Percentiles rank a stretch among this genome's conserved stretches.
phyloP scores from a whole-genome alignment of 2,888 invertebrate species.

The Hipparchia sbordonii region DNA sequence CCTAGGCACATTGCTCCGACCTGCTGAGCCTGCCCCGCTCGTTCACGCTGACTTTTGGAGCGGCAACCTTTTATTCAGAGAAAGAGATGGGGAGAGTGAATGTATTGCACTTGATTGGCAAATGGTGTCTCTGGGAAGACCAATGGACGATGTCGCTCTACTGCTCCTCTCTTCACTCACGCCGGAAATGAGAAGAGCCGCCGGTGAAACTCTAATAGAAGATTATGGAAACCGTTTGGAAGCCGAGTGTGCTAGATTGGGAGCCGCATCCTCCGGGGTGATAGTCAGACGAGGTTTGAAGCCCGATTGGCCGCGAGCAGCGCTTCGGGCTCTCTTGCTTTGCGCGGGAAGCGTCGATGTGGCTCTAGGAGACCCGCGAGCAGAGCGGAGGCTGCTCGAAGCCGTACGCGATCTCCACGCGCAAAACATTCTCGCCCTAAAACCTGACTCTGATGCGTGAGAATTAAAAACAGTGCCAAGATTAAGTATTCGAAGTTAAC shows the following conservation, averaged over 20 bases:
- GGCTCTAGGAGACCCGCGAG: constrained; percentile 88
- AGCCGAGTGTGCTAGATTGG: constrained; percentile 82
- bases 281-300: constrained; percentile 75
- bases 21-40: constrained; percentile 89
- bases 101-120: constrained; percentile 92
- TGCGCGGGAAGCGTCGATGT: constrained; percentile 93
- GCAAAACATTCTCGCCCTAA: constrained; percentile 85
- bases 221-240: constrained; percentile 87
- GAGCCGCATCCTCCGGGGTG: constrained; percentile 82
- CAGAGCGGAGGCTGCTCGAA: constrained; percentile 89
- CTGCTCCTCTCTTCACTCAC: constrained; percentile 88
- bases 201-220: constrained; percentile 85
- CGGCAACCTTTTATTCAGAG: constrained; percentile 88
- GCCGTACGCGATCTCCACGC: constrained; percentile 88
- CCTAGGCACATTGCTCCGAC: constrained; percentile 87
- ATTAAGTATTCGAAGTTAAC: constrained; percentile 39
- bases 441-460: constrained; percentile 70
- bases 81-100: constrained; percentile 75
- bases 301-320: constrained; percentile 86
- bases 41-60: constrained; percentile 94
- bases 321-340: constrained; percentile 88
- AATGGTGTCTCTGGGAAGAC: constrained; percentile 90
- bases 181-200: constrained; percentile 86
- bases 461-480: constrained; percentile 58
- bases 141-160: constrained; percentile 90